Evolutionary conservation across 2,797 vertebrate species (phyloP).

Genomic region (Apogon talboti): DNA sequence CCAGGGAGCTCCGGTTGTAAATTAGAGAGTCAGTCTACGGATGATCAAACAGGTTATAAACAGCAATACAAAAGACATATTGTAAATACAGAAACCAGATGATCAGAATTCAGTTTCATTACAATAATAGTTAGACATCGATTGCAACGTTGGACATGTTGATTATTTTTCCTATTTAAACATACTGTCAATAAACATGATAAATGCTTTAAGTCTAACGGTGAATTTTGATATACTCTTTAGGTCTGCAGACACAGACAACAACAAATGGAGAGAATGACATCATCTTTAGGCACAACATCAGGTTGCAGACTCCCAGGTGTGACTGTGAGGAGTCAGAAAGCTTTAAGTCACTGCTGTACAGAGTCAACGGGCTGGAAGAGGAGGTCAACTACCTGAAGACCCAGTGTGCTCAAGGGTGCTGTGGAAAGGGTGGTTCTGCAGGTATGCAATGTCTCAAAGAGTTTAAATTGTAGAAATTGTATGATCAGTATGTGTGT

Average conservation of each 20-base stretch:
- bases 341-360: constrained; percentile 84
- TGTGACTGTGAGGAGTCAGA: constrained; percentile 85
- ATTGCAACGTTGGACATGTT: too few relatives aligned
- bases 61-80: constrained; percentile 17
- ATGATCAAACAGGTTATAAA: constrained; percentile 69
- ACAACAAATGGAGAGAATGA: constrained; percentile 83
- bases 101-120: too few relatives aligned
- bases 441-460: constrained; percentile 57
- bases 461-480: not conserved
- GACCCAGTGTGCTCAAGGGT: constrained; percentile 83
- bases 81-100: too few relatives aligned
- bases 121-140: too few relatives aligned
- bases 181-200: too few relatives aligned
- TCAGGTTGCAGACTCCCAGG: constrained; percentile 83
- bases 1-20: constrained; percentile 82
- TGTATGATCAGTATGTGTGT: too few relatives aligned
- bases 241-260: constrained; percentile 67
- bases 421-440: constrained; percentile 81
- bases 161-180: too few relatives aligned
- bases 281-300: constrained; percentile 90
- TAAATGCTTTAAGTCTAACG: too few relatives aligned
- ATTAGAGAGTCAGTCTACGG: constrained; percentile 69
- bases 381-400: constrained; percentile 89
- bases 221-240: not conserved
- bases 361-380: constrained; percentile 89